Evolutionary conservation across 2,113 vertebrate species (phyloP).

Genomic region (Cephalophus harveyi): DNA sequence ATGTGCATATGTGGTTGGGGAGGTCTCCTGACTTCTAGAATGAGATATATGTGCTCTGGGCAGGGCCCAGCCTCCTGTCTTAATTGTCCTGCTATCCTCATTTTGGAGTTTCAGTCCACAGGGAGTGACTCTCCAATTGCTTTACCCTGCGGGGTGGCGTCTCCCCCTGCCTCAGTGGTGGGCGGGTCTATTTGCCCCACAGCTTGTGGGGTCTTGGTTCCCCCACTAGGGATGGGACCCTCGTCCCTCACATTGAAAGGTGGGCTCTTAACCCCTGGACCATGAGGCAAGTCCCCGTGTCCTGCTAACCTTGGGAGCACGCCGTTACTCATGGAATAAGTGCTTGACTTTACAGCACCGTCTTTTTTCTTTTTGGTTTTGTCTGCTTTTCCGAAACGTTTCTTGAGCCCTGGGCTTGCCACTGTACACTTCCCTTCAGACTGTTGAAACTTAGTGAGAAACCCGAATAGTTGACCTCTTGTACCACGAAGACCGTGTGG

Average conservation of each 20-base stretch:
- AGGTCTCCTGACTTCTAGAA: not conserved
- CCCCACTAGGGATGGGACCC: not conserved
- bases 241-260: not conserved
- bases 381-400: not conserved
- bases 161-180: not conserved
- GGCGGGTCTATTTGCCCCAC: not conserved
- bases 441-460: not conserved
- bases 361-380: not conserved
- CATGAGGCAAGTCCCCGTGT: not conserved
- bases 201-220: not conserved
- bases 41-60: not conserved
- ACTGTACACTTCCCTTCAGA: not conserved
- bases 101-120: not conserved
- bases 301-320: not conserved
- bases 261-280: not conserved
- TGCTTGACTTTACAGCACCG: not conserved
- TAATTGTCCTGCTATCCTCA: not conserved
- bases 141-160: not conserved
- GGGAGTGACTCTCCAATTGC: not conserved
- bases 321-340: not conserved
- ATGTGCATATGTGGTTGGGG: not conserved
- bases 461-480: not conserved
- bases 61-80: not conserved
- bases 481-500: not conserved
- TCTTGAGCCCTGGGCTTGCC: not conserved